phyloP scores from a whole-genome alignment of 1,140 invertebrate species.

The Lepidostoma basale region DNA sequence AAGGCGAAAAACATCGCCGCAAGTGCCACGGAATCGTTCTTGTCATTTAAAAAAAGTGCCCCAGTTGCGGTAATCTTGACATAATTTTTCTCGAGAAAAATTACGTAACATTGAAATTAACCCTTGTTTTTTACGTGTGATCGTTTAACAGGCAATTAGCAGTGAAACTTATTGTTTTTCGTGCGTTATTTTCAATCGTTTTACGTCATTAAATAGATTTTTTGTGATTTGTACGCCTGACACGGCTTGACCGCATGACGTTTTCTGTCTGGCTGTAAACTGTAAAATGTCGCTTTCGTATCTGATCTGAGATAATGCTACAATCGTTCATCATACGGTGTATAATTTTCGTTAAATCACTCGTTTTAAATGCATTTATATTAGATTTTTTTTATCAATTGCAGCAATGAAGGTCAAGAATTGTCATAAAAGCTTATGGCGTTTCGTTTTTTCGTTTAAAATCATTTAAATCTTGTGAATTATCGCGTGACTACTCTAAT shows the following conservation, averaged over 20 bases:
- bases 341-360: not conserved
- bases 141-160: not conserved
- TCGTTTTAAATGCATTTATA: not conserved
- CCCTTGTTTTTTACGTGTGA: not conserved
- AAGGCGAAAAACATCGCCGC: not conserved
- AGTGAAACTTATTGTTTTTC: not conserved
- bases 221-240: not conserved
- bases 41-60: not conserved
- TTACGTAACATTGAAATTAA: conserved; percentile 27
- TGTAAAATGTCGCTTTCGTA: not conserved
- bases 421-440: not conserved
- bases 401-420: not conserved
- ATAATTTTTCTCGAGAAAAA: conserved; percentile 3
- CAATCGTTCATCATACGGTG: too few relatives aligned
- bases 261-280: not conserved
- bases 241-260: not conserved
- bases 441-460: not conserved
- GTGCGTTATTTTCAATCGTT: not conserved
- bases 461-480: not conserved
- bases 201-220: not conserved
- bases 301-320: too few relatives aligned
- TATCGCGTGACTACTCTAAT: too few relatives aligned
- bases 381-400: not conserved
- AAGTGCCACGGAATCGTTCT: not conserved
- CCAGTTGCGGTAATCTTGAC: conserved; percentile 24